Evolutionary conservation across 2,888 invertebrate species (phyloP).

Genomic region (Carpatolechia fugitivella): DNA sequence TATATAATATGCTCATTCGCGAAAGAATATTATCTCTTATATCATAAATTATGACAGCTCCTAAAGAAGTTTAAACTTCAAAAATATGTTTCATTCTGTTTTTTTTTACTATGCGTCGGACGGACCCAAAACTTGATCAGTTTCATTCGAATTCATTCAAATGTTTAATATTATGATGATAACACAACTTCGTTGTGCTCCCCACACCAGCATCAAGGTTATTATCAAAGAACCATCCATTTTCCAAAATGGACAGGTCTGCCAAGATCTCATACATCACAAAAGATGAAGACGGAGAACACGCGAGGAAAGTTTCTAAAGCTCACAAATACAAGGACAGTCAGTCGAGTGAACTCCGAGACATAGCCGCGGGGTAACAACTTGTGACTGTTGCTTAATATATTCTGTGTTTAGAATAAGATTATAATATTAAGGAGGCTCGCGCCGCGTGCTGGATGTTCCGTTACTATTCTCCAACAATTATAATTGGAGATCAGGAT

Average conservation of each 20-base stretch:
- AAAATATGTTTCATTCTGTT: no score
- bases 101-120: no score
- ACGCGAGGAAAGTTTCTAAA: background rate
- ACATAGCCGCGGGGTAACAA: slow-evolving; percentile 28
- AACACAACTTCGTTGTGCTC: no score
- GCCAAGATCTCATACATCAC: background rate
- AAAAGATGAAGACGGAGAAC: background rate
- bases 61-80: no score
- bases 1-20: no score
- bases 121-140: no score
- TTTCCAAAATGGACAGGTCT: no score
- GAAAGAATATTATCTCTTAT: no score
- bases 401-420: slow-evolving; percentile 76
- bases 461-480: slow-evolving; percentile 48
- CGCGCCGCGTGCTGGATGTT: slow-evolving; percentile 42
- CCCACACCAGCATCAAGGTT: background rate
- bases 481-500: slow-evolving; percentile 66
- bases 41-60: no score
- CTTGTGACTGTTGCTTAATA: slow-evolving; percentile 53
- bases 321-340: background rate
- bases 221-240: background rate
- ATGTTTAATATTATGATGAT: no score
- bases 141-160: no score
- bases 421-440: slow-evolving; percentile 73
- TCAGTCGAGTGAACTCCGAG: background rate